These are phyloP conservation scores for Archocentrus centrarchus DNA, from an alignment of 2,113 vertebrate species.

Conservation along the genomic window DNA sequence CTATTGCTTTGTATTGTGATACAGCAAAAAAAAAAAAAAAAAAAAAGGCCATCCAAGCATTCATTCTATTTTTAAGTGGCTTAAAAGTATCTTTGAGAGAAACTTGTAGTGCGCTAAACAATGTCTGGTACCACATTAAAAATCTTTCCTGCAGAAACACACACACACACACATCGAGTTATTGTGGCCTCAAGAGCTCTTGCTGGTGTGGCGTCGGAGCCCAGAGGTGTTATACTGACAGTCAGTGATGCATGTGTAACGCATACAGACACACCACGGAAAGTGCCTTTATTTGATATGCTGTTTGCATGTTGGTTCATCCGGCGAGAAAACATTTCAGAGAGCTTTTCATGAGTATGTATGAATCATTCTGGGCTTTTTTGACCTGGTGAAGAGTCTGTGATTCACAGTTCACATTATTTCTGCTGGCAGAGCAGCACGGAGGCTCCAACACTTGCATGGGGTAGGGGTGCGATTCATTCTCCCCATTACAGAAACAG, in stretches of 20 bases:
- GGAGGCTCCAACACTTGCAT: slow-evolving; percentile 14
- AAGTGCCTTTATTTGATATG: slow-evolving; percentile 38
- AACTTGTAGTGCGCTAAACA: neutral
- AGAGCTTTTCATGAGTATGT: slow-evolving; percentile 50
- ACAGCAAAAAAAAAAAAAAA: neutral
- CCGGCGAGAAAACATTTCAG: slow-evolving; percentile 50
- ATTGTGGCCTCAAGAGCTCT: neutral
- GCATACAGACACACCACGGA: slow-evolving; percentile 25
- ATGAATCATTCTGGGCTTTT: slow-evolving; percentile 46
- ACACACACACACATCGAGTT: neutral
- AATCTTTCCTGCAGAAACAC: neutral
- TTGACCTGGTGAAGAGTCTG: slow-evolving; percentile 55
- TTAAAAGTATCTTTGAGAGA: neutral
- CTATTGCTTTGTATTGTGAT: neutral
- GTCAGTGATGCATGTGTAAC: slow-evolving; percentile 32
- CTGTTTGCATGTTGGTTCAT: slow-evolving; percentile 59
- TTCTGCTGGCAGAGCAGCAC: slow-evolving; percentile 54
- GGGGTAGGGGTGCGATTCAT: slow-evolving; percentile 19
- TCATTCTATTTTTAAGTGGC: slow-evolving; percentile 3
- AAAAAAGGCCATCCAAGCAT: neutral
- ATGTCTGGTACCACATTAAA: slow-evolving; percentile 13
- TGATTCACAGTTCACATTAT: slow-evolving; percentile 67
- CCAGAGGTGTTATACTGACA: neutral
- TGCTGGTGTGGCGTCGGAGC: neutral
- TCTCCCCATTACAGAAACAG: slow-evolving; percentile 35